Evolutionary conservation across 2,888 invertebrate genomes (phyloP).

Genomic region (Strigamia crassipes): DNA sequence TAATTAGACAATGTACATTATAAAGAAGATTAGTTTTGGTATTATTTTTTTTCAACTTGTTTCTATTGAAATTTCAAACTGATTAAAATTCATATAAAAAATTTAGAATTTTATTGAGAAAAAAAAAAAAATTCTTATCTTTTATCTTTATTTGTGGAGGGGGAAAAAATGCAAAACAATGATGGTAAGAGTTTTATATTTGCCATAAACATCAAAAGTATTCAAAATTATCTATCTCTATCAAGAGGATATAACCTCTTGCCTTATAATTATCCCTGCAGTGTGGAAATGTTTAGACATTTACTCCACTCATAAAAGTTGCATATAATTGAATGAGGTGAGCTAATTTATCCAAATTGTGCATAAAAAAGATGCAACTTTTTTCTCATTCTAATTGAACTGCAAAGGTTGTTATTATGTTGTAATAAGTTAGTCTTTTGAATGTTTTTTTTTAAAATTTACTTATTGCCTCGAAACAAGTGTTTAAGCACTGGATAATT

Average conservation of each 20-base stretch:
- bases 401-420: neutral
- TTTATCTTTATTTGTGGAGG: conserved; percentile 6
- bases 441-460: too few species aligned
- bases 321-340: conserved; percentile 2
- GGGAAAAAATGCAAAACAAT: neutral
- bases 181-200: neutral
- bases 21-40: too few species aligned
- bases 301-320: neutral
- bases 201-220: neutral
- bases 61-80: too few species aligned
- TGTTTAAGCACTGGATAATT: too few species aligned
- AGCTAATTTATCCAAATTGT: conserved; percentile 3
- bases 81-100: neutral
- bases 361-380: neutral
- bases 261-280: neutral
- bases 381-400: neutral
- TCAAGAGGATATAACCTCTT: neutral
- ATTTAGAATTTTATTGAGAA: neutral
- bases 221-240: neutral
- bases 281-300: neutral
- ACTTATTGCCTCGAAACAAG: too few species aligned
- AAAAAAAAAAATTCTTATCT: neutral
- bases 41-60: too few species aligned
- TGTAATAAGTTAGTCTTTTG: neutral
- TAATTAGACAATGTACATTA: too few species aligned